phyloP scores from a whole-genome alignment of 1,140 invertebrate genomes.

The Diorhabda carinulata region DNA sequence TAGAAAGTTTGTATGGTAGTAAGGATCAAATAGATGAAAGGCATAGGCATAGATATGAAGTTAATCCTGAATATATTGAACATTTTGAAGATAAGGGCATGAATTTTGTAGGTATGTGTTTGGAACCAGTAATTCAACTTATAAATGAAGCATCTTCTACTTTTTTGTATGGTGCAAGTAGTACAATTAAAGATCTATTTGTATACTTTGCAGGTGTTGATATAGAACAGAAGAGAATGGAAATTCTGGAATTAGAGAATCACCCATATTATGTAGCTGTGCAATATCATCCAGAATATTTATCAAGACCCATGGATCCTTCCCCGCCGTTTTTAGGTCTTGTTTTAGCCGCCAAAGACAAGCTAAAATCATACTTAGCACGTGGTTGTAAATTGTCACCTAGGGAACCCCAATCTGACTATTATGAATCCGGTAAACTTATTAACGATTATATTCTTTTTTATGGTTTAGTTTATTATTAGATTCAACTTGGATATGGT shows the following conservation, averaged over 20 bases:
- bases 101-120: slow-evolving; percentile 79
- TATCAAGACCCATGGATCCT: slow-evolving; percentile 88
- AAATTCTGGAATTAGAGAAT: slow-evolving; percentile 67
- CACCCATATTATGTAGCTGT: slow-evolving; percentile 95
- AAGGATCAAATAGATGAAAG: slow-evolving; percentile 84
- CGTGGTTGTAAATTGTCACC: slow-evolving; percentile 57
- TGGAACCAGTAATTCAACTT: no score
- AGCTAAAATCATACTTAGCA: slow-evolving; percentile 65
- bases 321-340: slow-evolving; percentile 95
- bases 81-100: slow-evolving; percentile 79
- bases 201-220: slow-evolving; percentile 55
- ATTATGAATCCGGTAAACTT: slow-evolving; percentile 37
- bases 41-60: slow-evolving; percentile 95
- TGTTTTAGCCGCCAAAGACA: slow-evolving; percentile 78
- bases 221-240: slow-evolving; percentile 73
- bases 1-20: slow-evolving; percentile 81
- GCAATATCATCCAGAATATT: slow-evolving; percentile 97
- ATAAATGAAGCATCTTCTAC: no score
- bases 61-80: slow-evolving; percentile 84
- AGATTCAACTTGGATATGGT: no score
- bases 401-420: slow-evolving; percentile 35
- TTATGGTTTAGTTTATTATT: no score
- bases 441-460: neutral
- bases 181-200: slow-evolving; percentile 13
- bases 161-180: slow-evolving; percentile 13